These are phyloP conservation scores for Lepidocolaptes lacrymiger DNA, from an alignment of 2,797 vertebrate genomes.

Conservation along the genomic window DNA sequence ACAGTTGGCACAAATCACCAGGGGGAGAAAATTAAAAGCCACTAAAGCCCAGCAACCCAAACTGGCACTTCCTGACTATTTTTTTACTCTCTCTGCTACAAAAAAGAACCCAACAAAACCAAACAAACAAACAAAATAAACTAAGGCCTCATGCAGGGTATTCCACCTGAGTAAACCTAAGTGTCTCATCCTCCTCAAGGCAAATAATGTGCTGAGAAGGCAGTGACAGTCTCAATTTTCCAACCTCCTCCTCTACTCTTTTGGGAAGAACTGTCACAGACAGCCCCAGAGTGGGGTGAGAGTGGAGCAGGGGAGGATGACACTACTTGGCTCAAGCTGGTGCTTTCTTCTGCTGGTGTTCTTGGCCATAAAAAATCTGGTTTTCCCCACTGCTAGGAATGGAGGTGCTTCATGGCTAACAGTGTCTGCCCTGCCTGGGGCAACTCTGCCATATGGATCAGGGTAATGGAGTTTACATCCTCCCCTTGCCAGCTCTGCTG, in stretches of 20 bases:
- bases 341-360: background rate
- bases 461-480: background rate
- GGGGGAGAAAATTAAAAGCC: background rate
- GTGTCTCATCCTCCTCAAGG: background rate
- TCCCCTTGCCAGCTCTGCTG: background rate
- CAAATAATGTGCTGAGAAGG: background rate
- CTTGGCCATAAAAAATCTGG: background rate
- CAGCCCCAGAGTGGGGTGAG: background rate
- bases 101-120: background rate
- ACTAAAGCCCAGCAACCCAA: background rate
- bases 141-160: background rate
- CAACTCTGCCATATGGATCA: background rate
- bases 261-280: fast-evolving
- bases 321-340: background rate
- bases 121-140: background rate
- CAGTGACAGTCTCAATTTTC: background rate
- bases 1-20: constrained; percentile 36
- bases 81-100: background rate
- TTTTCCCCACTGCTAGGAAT: background rate
- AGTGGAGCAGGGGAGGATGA: background rate
- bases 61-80: background rate
- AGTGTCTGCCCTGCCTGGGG: background rate
- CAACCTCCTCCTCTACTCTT: background rate
- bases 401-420: background rate
- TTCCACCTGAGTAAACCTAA: background rate